A percentile compares a stretch with the other conserved stretches of the same genome.
Evolutionary conservation across 1,140 invertebrate genomes (phyloP).

Genomic region (Copidosoma floridanum): DNA sequence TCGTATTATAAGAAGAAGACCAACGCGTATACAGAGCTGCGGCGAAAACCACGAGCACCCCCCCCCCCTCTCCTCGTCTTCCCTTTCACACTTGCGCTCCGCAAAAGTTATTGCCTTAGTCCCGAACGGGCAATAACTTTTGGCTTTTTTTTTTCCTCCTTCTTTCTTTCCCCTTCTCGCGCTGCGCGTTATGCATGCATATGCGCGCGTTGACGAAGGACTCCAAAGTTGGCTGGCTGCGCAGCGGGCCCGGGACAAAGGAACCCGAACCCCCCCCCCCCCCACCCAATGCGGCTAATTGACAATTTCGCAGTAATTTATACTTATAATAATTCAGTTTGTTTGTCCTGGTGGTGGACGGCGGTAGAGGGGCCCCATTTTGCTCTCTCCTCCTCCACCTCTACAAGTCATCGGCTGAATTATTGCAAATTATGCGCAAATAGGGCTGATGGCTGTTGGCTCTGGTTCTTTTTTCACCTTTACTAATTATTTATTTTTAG

Average conservation of each 20-base stretch:
- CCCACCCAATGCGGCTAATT: slow-evolving; percentile 22
- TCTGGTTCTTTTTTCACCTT: no score
- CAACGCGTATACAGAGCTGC: neutral
- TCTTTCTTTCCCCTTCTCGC: neutral
- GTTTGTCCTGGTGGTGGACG: no score
- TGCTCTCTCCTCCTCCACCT: no score
- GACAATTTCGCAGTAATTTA: slow-evolving; percentile 15
- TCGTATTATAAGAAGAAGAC: neutral
- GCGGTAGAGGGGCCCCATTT: no score
- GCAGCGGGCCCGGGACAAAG: slow-evolving; percentile 4
- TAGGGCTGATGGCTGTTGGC: no score
- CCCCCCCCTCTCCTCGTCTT: neutral
- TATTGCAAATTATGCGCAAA: no score
- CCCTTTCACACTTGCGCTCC: slow-evolving; percentile 16
- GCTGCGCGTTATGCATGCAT: neutral
- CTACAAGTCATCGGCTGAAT: no score
- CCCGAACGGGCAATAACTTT: slow-evolving; percentile 15
- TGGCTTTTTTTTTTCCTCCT: neutral
- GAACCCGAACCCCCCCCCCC: slow-evolving; percentile 31
- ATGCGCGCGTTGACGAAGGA: slow-evolving; percentile 2
- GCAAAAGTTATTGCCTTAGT: slow-evolving; percentile 19
- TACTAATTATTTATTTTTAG: no score
- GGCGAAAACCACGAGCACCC: neutral
- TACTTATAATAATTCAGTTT: slow-evolving; percentile 9
- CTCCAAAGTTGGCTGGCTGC: neutral